Base-by-base conservation (phyloP, 2,113 vertebrate genomes). In the Cephalopterus ornatus region DNA sequence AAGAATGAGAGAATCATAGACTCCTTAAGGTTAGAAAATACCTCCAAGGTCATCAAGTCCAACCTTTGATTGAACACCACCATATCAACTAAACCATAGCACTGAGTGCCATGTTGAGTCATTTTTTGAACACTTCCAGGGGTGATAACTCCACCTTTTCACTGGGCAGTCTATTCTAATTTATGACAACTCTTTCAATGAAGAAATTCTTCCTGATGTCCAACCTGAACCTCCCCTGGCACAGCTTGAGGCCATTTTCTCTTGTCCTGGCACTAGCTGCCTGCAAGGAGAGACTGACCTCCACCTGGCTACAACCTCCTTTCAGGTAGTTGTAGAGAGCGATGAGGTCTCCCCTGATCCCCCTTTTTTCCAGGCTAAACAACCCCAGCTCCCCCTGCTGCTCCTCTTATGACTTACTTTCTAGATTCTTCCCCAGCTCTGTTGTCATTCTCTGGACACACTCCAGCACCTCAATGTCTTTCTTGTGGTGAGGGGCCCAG, bases 261-360 rank as follows among this genome's bases (percentile, higher is more conserved):
- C 35, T 67, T 49, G 26, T 76, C 26, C 20, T 75, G 15, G 47
- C 13, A 8, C 23, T n/a, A 19, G 5, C 9, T n/a, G 33, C 14
- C 23, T 16, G 9, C 41, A n/a, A 39, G 10, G n/a, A 85, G 24
- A 32, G 13, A 4, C 9, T 0, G 2, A 32, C 2, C 8, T 9
- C 21, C 17, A 21, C 5, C 32, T 22, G 26, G 17, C 5, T 1
- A 44, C 32, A 42, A 0, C 4, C 4, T 50, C 27, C 18, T 35
- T 35, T 42, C 32, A 32, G 11, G n/a, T 19, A 20, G 11, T 1
- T 37, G 10, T 16, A 2, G 37, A 2, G 32, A 44, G 9, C 16
- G 12, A 24, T 9, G 11, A 66, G 37, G 8, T 58, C 22, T 0
- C 8, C 1, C 9, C 14, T 16, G 44, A 81, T 3, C 5, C 52